Percentiles rank a stretch among this genome's conserved stretches.
phyloP scores from a whole-genome alignment of 2,797 vertebrate genomes.

The Hippopotamyrus pictus region DNA sequence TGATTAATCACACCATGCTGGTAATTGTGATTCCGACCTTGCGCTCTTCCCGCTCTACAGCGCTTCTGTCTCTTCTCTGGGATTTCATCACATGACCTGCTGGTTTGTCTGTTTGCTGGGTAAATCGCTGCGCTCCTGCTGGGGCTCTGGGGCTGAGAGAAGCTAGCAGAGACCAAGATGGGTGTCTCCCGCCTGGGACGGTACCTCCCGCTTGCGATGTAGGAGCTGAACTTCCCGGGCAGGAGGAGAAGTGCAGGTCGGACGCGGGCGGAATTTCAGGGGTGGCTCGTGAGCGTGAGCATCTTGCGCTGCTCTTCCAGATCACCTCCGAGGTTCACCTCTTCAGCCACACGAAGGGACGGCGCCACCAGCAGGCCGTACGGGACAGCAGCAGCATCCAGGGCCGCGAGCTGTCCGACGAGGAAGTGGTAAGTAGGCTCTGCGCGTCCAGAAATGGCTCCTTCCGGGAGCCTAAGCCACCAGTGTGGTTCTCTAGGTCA shows the following conservation, averaged over 20 bases:
- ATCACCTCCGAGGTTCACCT: constrained; percentile 98
- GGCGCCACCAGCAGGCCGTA: constrained; percentile 89
- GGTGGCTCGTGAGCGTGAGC: constrained; percentile 36
- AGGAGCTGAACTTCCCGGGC: not conserved
- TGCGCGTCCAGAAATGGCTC: not conserved
- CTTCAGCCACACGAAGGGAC: constrained; percentile 97
- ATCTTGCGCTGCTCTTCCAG: constrained; percentile 54
- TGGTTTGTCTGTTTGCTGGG: not conserved
- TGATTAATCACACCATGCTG: not conserved
- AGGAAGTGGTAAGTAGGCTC: constrained; percentile 86
- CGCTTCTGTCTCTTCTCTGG: not conserved
- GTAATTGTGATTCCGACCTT: not conserved
- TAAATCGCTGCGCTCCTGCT: not conserved
- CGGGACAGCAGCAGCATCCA: constrained; percentile 97
- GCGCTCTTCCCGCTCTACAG: not conserved
- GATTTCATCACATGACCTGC: not conserved
- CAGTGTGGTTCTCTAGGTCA: not conserved
- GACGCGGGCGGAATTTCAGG: no score
- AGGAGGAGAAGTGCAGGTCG: not conserved
- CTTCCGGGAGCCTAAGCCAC: not conserved
- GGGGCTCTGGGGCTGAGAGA: not conserved
- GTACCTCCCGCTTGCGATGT: not conserved
- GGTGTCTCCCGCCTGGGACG: not conserved
- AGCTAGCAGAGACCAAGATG: not conserved
- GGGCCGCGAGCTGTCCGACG: constrained; percentile 93